Percentiles rank a stretch among this genome's conserved stretches.
These are phyloP conservation scores for Drosophila fulvimacula DNA, from an alignment of 2,888 invertebrate genomes.

Conservation along the genomic window DNA sequence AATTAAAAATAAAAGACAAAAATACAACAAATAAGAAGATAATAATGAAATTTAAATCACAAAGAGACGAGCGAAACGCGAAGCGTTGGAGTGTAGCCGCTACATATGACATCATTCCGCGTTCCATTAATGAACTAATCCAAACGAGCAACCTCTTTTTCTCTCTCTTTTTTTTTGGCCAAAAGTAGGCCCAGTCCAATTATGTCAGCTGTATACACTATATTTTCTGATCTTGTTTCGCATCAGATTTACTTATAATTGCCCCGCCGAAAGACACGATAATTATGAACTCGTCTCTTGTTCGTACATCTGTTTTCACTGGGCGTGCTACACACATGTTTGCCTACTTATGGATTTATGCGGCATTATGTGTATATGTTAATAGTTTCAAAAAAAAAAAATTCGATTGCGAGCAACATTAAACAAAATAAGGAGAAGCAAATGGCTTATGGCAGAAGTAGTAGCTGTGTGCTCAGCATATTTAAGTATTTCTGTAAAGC, in stretches of 20 bases:
- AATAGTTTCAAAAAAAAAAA: conserved; percentile 2
- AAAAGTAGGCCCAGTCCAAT: conserved; percentile 31
- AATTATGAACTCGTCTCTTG: conserved; percentile 33
- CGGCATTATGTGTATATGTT: conserved; percentile 3
- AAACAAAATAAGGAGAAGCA: not conserved
- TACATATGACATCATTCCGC: conserved; percentile 70
- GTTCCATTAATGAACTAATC: conserved; percentile 38
- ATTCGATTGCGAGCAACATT: not conserved
- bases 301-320: conserved; percentile 61
- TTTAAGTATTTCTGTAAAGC: conserved; percentile 9
- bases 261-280: conserved; percentile 16
- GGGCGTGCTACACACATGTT: conserved; percentile 29
- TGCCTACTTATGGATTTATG: conserved; percentile 7
- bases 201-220: conserved; percentile 25
- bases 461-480: not conserved
- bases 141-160: conserved; percentile 26
- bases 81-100: conserved; percentile 70
- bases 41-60: conserved; percentile 66
- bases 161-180: conserved; percentile 17
- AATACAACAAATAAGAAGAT: conserved; percentile 36
- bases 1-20: conserved; percentile 27
- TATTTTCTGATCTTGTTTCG: conserved; percentile 14
- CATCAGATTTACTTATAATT: conserved; percentile 41
- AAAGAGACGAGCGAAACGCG: conserved; percentile 36
- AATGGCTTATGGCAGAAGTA: conserved; percentile 5